Percentiles rank a stretch among this genome's conserved stretches.
Conservation (phyloP, 1,140 invertebrate species). For the Yoshiicerus persimilis region DNA sequence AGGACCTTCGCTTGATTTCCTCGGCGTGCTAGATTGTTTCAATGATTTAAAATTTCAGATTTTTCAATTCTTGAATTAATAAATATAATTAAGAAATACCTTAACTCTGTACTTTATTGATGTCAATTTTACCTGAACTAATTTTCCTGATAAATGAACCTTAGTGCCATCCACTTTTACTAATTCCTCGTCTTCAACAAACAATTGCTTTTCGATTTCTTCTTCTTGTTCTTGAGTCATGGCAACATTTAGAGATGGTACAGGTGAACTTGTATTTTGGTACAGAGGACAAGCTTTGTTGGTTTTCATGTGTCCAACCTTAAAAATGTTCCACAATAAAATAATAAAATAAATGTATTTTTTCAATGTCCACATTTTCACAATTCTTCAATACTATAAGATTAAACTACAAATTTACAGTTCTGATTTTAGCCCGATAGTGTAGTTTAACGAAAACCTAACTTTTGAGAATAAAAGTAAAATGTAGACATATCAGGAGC, state of each 20-base stretch:
- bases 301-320: slow-evolving; percentile 77
- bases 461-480: no score
- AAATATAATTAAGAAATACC: no score
- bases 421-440: no score
- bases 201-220: slow-evolving; percentile 73
- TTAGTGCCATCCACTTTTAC: slow-evolving; percentile 91
- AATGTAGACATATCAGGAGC: no score
- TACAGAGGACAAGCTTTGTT: slow-evolving; percentile 96
- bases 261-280: slow-evolving; percentile 60
- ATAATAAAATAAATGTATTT: background rate
- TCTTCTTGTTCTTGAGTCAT: slow-evolving; percentile 81
- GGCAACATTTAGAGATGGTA: slow-evolving; percentile 70
- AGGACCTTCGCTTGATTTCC: slow-evolving; percentile 73
- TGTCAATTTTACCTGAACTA: slow-evolving; percentile 67
- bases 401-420: no score
- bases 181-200: slow-evolving; percentile 75
- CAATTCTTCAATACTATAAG: no score
- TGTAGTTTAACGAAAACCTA: no score
- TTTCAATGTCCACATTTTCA: slow-evolving; percentile 39
- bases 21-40: slow-evolving; percentile 68
- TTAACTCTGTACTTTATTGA: no score
- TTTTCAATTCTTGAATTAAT: no score
- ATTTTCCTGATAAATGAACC: slow-evolving; percentile 76
- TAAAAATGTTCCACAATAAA: background rate
- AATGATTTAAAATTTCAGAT: background rate